Percentiles rank a stretch among this genome's conserved stretches.
These are phyloP conservation scores for Apamea epomidion DNA, from an alignment of 2,888 invertebrate genomes.

Conservation along the genomic window DNA sequence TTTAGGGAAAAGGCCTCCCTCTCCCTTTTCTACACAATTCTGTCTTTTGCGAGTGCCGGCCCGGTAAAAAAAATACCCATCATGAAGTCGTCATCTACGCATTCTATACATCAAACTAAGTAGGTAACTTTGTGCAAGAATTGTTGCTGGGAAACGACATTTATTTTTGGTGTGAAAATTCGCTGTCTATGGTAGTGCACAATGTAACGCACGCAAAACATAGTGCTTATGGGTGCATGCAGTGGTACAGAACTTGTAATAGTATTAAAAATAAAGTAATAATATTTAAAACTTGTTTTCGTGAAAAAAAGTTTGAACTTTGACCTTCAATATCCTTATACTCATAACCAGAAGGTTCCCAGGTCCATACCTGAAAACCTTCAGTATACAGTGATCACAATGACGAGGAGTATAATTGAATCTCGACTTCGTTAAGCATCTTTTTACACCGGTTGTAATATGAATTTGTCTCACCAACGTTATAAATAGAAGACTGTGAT, in stretches of 20 bases:
- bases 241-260: background rate
- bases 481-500: conserved; percentile 1
- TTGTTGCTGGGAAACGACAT: background rate
- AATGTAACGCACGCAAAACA: background rate
- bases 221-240: background rate
- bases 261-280: too few species aligned
- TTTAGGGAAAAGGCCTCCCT: too few species aligned
- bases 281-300: background rate
- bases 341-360: background rate
- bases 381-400: background rate
- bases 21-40: too few species aligned
- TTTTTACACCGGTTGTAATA: background rate
- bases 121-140: background rate
- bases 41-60: too few species aligned
- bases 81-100: too few species aligned
- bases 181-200: background rate
- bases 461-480: too few species aligned
- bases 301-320: background rate
- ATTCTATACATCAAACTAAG: background rate
- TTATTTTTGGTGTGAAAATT: background rate
- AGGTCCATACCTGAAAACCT: too few species aligned
- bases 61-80: too few species aligned
- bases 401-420: too few species aligned
- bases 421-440: background rate
- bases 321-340: background rate